A percentile compares a stretch with the other conserved stretches of the same genome.
These are phyloP conservation scores for Apaloderma vittatum DNA, from an alignment of 2,113 vertebrate species.

Conservation along the genomic window DNA sequence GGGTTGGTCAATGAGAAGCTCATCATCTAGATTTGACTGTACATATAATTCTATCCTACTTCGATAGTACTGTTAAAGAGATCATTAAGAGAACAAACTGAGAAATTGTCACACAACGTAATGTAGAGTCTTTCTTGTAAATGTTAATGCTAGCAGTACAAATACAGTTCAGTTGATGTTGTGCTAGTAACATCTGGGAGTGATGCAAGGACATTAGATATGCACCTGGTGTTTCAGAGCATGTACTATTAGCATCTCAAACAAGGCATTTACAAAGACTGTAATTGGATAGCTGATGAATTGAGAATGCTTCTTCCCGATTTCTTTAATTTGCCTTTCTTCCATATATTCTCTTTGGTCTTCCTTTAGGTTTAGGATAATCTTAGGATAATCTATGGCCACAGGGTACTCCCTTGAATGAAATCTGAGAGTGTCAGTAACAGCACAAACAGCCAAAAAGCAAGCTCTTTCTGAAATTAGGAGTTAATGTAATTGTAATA, in stretches of 20 bases:
- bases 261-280: constrained; percentile 76
- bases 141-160: background rate
- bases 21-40: background rate
- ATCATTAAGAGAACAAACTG: background rate
- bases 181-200: background rate
- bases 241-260: constrained; percentile 48
- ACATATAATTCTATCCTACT: background rate
- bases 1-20: background rate
- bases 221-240: constrained; percentile 45
- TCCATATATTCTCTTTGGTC: constrained; percentile 80
- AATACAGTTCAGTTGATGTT: background rate
- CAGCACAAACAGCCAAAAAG: background rate
- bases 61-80: background rate
- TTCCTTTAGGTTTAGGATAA: constrained; percentile 79
- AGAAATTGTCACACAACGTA: background rate
- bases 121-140: background rate
- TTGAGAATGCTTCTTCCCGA: constrained; percentile 83
- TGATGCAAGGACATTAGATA: constrained; percentile 37
- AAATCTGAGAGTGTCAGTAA: background rate
- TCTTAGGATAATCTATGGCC: constrained; percentile 79
- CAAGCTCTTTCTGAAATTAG: background rate
- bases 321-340: constrained; percentile 81
- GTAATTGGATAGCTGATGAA: constrained; percentile 85
- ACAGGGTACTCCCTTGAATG: constrained; percentile 53
- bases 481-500: background rate